Conservation (phyloP, 1,140 invertebrate genomes). For the Lucilia cuprina region DNA sequence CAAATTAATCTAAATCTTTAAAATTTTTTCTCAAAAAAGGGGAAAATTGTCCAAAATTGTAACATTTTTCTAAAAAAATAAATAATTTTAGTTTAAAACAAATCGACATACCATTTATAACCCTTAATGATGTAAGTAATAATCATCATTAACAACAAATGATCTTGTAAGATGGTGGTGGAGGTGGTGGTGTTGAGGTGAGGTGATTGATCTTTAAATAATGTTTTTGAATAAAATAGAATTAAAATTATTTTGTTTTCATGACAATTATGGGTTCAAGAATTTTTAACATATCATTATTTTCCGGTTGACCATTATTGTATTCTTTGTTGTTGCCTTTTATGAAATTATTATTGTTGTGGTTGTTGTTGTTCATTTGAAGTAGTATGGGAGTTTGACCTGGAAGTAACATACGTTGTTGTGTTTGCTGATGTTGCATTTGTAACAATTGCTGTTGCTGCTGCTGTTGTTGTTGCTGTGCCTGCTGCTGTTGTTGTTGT, state of each 20-base stretch:
- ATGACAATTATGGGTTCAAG: constrained; percentile 62
- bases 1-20: too few relatives aligned
- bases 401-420: constrained; percentile 36
- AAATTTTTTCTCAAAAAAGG: too few relatives aligned
- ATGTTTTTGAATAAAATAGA: too few relatives aligned
- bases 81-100: too few relatives aligned
- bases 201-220: background rate
- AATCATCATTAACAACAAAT: too few relatives aligned
- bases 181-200: too few relatives aligned
- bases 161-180: too few relatives aligned
- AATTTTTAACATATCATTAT: constrained; percentile 61
- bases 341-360: constrained; percentile 41
- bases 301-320: constrained; percentile 45
- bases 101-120: too few relatives aligned
- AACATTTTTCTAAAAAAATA: too few relatives aligned
- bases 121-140: too few relatives aligned
- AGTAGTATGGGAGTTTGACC: constrained; percentile 36
- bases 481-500: constrained; percentile 44
- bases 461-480: constrained; percentile 38
- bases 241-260: constrained; percentile 59
- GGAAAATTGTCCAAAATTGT: too few relatives aligned
- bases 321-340: constrained; percentile 37
- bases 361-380: constrained; percentile 44
- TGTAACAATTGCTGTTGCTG: constrained; percentile 43
- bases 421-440: constrained; percentile 39